Evolutionary conservation across 2,797 vertebrate genomes (phyloP).

Genomic region (Dallia pectoralis): DNA sequence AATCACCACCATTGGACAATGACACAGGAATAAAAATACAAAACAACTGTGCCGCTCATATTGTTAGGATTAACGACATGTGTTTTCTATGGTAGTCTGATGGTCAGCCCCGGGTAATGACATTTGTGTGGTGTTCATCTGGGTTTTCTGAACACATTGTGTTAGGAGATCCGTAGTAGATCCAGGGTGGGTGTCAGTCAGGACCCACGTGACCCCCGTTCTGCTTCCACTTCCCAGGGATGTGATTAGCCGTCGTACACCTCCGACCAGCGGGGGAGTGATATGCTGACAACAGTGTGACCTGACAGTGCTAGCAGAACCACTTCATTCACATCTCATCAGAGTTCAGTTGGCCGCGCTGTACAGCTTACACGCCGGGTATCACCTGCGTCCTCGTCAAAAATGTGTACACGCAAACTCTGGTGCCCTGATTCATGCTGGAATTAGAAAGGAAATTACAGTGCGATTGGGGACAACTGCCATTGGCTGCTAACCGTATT

Average conservation of each 20-base stretch:
- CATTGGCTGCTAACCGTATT: background rate
- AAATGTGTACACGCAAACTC: background rate
- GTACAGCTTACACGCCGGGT: too few relatives aligned
- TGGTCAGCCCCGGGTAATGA: background rate
- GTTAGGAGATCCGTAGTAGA: background rate
- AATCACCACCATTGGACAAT: background rate
- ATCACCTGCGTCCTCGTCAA: background rate
- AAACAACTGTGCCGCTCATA: background rate
- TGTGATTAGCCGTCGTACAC: background rate
- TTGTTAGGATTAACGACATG: background rate
- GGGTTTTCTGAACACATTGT: background rate
- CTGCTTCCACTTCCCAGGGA: background rate
- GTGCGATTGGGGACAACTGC: too few relatives aligned
- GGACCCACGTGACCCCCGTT: background rate
- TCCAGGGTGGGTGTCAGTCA: background rate
- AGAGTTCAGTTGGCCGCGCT: background rate
- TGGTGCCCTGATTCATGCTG: background rate
- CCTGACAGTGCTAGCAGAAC: background rate
- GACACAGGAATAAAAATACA: background rate
- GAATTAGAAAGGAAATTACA: background rate
- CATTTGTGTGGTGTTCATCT: constrained; percentile 2
- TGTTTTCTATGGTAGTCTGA: background rate
- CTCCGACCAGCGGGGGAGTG: background rate
- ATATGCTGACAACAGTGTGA: background rate
- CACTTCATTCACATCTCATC: background rate